phyloP scores from a whole-genome alignment of 1,140 invertebrate genomes.

The Drosophila trapezifrons region DNA sequence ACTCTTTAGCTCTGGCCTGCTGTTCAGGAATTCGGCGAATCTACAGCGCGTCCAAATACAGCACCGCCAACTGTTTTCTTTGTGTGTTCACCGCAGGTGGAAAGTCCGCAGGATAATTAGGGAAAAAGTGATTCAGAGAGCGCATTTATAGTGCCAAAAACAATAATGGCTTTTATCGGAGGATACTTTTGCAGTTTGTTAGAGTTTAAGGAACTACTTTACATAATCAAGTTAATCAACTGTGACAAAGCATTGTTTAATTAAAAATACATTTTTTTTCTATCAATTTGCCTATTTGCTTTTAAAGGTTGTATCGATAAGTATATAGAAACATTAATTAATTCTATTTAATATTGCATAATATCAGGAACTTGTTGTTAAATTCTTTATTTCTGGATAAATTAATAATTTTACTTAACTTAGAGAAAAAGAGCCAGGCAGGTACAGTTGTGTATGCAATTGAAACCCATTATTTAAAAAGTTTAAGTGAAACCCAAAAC shows the following conservation, averaged over 20 bases:
- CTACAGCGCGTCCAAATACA: conserved; percentile 42
- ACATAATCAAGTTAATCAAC: conserved; percentile 4
- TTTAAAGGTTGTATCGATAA: neutral
- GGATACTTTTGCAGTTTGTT: conserved; percentile 5
- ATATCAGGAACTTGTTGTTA: neutral
- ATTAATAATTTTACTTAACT: neutral
- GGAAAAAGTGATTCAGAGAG: conserved; percentile 7
- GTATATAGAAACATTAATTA: neutral
- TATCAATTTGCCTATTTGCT: neutral
- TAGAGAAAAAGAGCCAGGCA: neutral
- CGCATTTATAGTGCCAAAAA: conserved; percentile 60
- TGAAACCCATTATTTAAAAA: neutral
- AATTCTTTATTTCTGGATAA: neutral
- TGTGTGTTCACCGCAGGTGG: conserved; percentile 15
- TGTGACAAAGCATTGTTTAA: neutral
- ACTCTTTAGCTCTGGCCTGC: conserved; percentile 45
- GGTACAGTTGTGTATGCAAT: neutral
- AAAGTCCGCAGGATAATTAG: neutral
- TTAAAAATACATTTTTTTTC: conserved; percentile 12
- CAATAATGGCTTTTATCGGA: conserved; percentile 2
- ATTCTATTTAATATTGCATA: neutral
- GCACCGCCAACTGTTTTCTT: conserved; percentile 60
- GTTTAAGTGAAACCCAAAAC: neutral
- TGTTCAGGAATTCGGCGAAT: neutral
- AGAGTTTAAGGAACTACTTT: neutral